Evolutionary conservation across 1,140 invertebrate species (phyloP), one percentile per base, ranked within the genome.

Genomic region (Drosophila sturtevanti): DNA sequence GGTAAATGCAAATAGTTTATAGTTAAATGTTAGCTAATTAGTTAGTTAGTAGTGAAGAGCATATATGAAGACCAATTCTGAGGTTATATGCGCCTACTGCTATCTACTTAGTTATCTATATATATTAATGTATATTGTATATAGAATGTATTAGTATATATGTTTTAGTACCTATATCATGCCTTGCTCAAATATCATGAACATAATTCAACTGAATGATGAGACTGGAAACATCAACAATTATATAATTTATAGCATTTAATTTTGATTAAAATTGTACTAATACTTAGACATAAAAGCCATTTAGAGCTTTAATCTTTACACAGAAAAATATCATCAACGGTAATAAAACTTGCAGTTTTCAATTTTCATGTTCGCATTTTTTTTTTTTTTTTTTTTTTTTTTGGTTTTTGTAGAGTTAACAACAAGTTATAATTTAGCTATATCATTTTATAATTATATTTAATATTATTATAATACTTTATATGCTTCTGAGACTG

Each of bases 341-440:
- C 79, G 87, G 87, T 90, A 90, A 90, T 90, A 84, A 90, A 78
- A 90, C 82, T 79, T 86, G 81, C 82, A 86, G 81, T 65, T 75
- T 65, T 64, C 38, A 37, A 16, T 58, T 52, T 41, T 41, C 37
- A 16, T 14, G n/a, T n/a, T n/a, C n/a, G n/a, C n/a, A n/a, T n/a
- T 24, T 4, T 41, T 41, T 41, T 41, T 5, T 5, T 44, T 55
- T 16, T 68, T 11, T 54, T 1, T n/a, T 21, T 10, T 55, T 68
- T 52, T 31, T 63, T 48, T 9, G 61, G 27, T 22, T 68, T 34
- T 78, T 56, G 72, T 67, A 72, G 52, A 85, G 68, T 82, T 79
- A 82, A 80, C 66, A 84, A 89, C 80, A 84, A 79, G 85, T 68
- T 76, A 59, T 54, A 14, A 14, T 61, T 71, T 72, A 16, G 62